Percentiles rank a stretch among this genome's conserved stretches.
Conservation (phyloP, 2,113 vertebrate genomes). For the Bos taurus region DNA sequence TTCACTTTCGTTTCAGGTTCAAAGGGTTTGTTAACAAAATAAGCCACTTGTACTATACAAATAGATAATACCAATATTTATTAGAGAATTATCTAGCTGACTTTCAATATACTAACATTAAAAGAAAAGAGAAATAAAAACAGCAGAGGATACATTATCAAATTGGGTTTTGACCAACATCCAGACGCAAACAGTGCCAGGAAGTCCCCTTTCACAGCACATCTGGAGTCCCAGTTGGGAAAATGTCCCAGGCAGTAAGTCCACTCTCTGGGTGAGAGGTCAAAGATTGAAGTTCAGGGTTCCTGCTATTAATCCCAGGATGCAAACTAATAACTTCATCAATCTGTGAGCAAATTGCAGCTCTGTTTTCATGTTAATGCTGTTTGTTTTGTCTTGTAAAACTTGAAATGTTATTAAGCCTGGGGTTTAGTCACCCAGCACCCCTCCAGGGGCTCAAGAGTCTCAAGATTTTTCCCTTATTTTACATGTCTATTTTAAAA, state of each 20-base stretch:
- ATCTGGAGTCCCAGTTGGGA: not conserved
- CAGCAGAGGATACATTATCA: not conserved
- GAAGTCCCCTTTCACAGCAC: not conserved
- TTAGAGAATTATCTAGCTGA: not conserved
- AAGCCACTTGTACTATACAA: not conserved
- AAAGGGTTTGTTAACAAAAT: not conserved
- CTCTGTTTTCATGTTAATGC: not conserved
- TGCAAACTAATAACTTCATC: not conserved
- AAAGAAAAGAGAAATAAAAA: not conserved
- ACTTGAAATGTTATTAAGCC: not conserved
- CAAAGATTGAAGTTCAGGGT: not conserved
- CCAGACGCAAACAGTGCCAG: not conserved
- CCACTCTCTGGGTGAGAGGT: not conserved
- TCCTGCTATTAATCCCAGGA: not conserved
- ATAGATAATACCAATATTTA: not conserved
- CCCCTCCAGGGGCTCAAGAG: not conserved
- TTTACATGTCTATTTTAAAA: not conserved
- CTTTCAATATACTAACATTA: not conserved
- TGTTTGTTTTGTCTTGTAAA: not conserved
- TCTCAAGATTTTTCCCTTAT: not conserved
- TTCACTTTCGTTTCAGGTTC: not conserved
- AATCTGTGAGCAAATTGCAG: not conserved
- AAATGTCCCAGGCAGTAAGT: not conserved
- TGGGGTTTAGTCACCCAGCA: accelerated
- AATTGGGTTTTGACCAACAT: not conserved